Evolutionary conservation across 2,888 invertebrate genomes (phyloP).

Genomic region (Lissonota sp.): DNA sequence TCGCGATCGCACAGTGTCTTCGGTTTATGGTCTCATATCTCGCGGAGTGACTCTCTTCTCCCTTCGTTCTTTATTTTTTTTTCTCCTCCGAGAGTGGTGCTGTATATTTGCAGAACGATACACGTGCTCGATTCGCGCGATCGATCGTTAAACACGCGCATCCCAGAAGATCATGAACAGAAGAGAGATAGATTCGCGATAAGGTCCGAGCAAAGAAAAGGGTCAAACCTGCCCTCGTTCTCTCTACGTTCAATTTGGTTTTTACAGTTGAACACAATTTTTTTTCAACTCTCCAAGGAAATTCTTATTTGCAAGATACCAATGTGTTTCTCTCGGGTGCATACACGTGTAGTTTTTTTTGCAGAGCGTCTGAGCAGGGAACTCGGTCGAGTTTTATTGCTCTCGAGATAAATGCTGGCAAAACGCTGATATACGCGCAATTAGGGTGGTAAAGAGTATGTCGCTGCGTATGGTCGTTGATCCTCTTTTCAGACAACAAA

Average conservation of each 20-base stretch:
- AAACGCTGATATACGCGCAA: slow-evolving; percentile 3
- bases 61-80: no score
- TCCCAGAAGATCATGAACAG: slow-evolving; percentile 1
- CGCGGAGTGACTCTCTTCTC: background rate
- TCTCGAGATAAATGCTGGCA: background rate
- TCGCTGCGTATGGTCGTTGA: no score
- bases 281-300: slow-evolving; percentile 6
- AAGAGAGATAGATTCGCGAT: background rate
- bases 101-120: slow-evolving; percentile 3
- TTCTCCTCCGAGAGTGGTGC: background rate
- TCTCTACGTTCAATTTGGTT: background rate
- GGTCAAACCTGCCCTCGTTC: background rate
- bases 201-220: background rate
- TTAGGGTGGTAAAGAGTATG: background rate
- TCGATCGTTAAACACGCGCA: slow-evolving; percentile 13
- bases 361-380: no score
- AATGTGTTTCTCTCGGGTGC: background rate
- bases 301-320: slow-evolving; percentile 10
- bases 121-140: background rate
- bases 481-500: no score
- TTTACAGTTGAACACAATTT: background rate
- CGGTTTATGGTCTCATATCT: background rate
- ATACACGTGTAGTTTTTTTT: slow-evolving; percentile 10
- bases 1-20: no score
- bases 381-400: no score